Base-by-base conservation (phyloP, 2,888 invertebrate genomes). In the Erpobdella octoculata region DNA sequence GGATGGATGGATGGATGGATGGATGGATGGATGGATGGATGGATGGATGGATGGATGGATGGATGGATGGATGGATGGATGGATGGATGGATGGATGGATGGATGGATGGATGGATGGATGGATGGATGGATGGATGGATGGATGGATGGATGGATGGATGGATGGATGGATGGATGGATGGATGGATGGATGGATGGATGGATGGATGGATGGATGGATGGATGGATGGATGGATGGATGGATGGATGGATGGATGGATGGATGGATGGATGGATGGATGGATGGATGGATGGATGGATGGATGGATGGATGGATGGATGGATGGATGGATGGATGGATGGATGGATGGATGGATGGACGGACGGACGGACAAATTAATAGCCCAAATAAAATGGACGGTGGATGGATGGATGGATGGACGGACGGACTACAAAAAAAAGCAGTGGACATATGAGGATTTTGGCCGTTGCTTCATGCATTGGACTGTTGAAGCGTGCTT, bases 1-100 rank as follows among this genome's bases (percentile, higher is more conserved):
- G 35, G 62, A 62, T 62, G 35, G 62, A 62, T 28, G n/a, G 62
- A 62, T 62, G 35, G 62, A 62, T 62, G 35, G 31, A 31, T 31
- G 35, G 62, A 62, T 31, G 35, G 62, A 62, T 28, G 33, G 31
- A 31, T 62, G 35, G n/a, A 28, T 62, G 35, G 62, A 31, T 31
- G 35, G 62, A 62, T 62, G n/a, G 21, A 62, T 62, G 35, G 62
- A 62, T 62, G 15, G 46, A 41, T 41, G 15, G 46, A 41, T 41
- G 15, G 46, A 41, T 41, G 15, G 46, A 41, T 41, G 15, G 46
- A 41, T 41, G 15, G 46, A n/a, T n/a, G n/a, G n/a, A n/a, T n/a
- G n/a, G n/a, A n/a, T n/a, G n/a, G n/a, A n/a, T 53, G 53, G 53
- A 53, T 28, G 53, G 53, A n/a, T 53, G 53, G 28, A n/a, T 21